These are phyloP conservation scores for Acropternis orthonyx DNA, from an alignment of 2,797 vertebrate species.

Conservation along the genomic window DNA sequence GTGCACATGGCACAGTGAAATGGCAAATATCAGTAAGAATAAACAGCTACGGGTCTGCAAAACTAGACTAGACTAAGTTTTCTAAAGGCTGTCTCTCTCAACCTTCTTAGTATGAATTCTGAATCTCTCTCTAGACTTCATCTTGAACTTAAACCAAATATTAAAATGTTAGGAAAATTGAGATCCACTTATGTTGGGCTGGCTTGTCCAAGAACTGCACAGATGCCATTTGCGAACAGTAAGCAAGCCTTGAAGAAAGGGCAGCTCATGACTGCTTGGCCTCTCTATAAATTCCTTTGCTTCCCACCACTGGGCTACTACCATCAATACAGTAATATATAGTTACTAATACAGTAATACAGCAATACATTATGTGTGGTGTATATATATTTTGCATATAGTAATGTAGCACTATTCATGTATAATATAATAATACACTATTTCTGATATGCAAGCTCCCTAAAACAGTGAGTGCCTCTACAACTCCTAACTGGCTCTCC, in stretches of 20 bases:
- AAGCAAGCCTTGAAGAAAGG: not conserved
- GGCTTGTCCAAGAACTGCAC: not conserved
- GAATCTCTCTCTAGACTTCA: not conserved
- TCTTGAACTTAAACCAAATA: not conserved
- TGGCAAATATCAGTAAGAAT: not conserved
- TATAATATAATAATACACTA: not conserved
- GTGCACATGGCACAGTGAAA: not conserved
- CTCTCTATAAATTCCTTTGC: not conserved
- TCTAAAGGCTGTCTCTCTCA: not conserved
- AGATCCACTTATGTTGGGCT: not conserved
- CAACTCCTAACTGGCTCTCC: not conserved
- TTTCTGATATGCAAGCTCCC: not conserved
- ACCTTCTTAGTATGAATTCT: not conserved
- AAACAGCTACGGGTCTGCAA: not conserved
- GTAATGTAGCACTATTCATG: not conserved
- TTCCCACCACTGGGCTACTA: not conserved
- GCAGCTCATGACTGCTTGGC: not conserved
- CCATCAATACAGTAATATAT: not conserved
- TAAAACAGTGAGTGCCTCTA: not conserved
- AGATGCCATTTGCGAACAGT: not conserved
- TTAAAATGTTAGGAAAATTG: not conserved
- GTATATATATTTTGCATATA: not conserved
- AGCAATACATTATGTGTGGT: not conserved
- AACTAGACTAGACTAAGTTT: not conserved
- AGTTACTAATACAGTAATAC: not conserved